Conservation (phyloP, 2,888 invertebrate genomes). For the Lutraria lutraria region DNA sequence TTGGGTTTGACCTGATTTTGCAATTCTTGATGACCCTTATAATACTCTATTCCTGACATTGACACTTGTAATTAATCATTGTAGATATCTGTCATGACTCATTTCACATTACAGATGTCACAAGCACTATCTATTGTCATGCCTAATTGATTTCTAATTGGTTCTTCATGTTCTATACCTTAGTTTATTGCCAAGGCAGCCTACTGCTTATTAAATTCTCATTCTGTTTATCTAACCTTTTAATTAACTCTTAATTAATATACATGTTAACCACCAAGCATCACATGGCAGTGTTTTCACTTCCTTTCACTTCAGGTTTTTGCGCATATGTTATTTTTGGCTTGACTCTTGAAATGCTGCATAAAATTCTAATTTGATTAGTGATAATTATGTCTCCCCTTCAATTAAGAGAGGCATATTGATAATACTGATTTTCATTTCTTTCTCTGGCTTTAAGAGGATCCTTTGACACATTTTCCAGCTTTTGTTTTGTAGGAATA, state of each 20-base stretch:
- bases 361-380: background rate
- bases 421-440: too few species aligned
- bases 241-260: background rate
- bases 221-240: conserved; percentile 11
- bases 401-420: too few species aligned
- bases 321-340: background rate
- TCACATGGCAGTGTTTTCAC: background rate
- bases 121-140: conserved; percentile 8
- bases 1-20: background rate
- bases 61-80: conserved; percentile 40
- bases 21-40: background rate
- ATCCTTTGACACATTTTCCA: too few species aligned
- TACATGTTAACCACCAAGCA: background rate
- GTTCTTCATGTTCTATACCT: conserved; percentile 21
- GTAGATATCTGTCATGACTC: conserved; percentile 31
- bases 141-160: conserved; percentile 28
- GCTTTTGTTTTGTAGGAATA: too few species aligned
- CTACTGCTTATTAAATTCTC: conserved; percentile 24
- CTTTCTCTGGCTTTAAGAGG: too few species aligned
- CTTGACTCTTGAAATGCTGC: background rate
- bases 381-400: too few species aligned
- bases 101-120: conserved; percentile 36
- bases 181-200: conserved; percentile 30
- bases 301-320: background rate
- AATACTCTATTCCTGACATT: conserved; percentile 11